Base-by-base conservation (phyloP, 2,888 invertebrate species). In the Achlya flavicornis region DNA sequence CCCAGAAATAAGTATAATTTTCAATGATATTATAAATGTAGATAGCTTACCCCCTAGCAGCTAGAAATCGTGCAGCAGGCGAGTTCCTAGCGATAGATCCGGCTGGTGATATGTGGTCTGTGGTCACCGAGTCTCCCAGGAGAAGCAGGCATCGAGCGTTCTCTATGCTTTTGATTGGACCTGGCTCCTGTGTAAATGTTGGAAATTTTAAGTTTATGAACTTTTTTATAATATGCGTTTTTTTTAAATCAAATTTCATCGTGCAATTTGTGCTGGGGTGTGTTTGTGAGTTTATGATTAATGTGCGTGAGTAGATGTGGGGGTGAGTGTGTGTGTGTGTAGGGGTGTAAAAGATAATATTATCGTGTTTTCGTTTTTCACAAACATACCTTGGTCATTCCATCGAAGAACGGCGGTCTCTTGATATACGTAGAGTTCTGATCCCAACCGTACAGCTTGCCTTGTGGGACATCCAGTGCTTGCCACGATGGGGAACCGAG, bases 71-170 rank as follows among this genome's bases (percentile, higher is more conserved):
- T 0, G 98, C 98, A 0, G 99, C 99, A 0, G 99, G 97, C 63
- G 98, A 98, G 86, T 97, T 98, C 63, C 99, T 94, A 0, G 99
- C 98, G 79, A 99, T 99, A 65, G 98, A 98, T 5, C 99, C 99
- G 26, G 99, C 99, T 0, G 99, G 99, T 3, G 99, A 99, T 71
- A 99, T 99, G 90, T 99, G 99, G 93, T 99, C 99, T 0, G 99
- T 99, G 38, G 99, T 99, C 8, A 99, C 99, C 0, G 98, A 99
- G 89, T 99, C 99, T 0, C 98, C 98, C 68, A 99, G 94, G 79
- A 97, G 96, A 0, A 99, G 94, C 33, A 99, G 93, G 53, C 97
- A 98, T 58, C 97, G 95, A 0, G 99, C 99, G 67, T 96, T 94
- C 35, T 90, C 87, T 35, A 99, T 95, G 11, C 95, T 90, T 66